phyloP scores from a whole-genome alignment of 2,888 invertebrate genomes.

The Pantelozetes paolii region DNA sequence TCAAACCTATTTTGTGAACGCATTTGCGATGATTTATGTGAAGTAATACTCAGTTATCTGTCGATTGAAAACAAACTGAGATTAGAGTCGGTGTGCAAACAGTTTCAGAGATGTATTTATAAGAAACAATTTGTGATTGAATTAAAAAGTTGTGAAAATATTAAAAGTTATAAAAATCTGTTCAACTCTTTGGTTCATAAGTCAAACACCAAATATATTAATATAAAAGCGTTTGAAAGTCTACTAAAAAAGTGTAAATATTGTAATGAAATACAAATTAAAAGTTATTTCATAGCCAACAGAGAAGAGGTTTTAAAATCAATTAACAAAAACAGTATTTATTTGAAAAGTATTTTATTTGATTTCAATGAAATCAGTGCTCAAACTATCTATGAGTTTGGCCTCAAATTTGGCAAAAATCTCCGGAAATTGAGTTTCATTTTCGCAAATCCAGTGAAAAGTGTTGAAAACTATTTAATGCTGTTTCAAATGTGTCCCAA shows the following conservation, averaged over 20 bases:
- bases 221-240: neutral
- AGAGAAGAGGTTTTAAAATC: neutral
- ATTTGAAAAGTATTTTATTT: slow-evolving; percentile 14
- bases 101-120: slow-evolving; percentile 15
- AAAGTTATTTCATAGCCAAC: slow-evolving; percentile 4
- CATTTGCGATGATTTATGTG: slow-evolving; percentile 26
- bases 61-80: neutral
- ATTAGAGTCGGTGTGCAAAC: slow-evolving; percentile 19
- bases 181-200: slow-evolving; percentile 10
- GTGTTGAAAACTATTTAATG: neutral
- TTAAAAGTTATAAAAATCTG: neutral
- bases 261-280: neutral
- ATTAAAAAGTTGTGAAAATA: neutral
- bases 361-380: slow-evolving; percentile 22
- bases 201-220: neutral
- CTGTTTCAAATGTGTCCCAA: slow-evolving; percentile 16
- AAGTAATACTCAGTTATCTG: slow-evolving; percentile 18
- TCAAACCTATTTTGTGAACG: slow-evolving; percentile 20
- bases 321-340: neutral
- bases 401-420: slow-evolving; percentile 9
- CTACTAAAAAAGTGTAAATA: neutral
- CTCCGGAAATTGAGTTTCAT: slow-evolving; percentile 1
- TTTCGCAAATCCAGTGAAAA: neutral
- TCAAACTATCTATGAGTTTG: neutral
- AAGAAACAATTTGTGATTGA: slow-evolving; percentile 16